Evolutionary conservation across 2,888 invertebrate species (phyloP).

Genomic region (Charanyca ferruginea): DNA sequence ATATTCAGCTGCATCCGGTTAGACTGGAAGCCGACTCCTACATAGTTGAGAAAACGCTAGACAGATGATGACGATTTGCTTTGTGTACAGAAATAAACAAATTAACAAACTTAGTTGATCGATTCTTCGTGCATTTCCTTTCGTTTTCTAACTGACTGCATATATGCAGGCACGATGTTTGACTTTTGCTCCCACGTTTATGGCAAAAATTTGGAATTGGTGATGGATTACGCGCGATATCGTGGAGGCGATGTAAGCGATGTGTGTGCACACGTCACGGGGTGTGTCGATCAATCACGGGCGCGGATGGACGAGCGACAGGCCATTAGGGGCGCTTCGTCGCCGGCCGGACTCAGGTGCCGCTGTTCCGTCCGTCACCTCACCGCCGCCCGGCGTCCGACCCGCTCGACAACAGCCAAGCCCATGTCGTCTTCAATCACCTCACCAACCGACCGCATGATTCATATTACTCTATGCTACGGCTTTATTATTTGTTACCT

Average conservation of each 20-base stretch:
- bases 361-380: slow-evolving; percentile 67
- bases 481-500: slow-evolving; percentile 54
- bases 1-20: too few species aligned
- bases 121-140: not conserved
- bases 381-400: slow-evolving; percentile 40
- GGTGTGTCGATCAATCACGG: slow-evolving; percentile 89
- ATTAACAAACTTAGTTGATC: not conserved
- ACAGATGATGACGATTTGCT: too few species aligned
- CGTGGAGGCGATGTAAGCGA: slow-evolving; percentile 80
- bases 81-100: not conserved
- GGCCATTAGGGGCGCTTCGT: slow-evolving; percentile 85
- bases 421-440: slow-evolving; percentile 78
- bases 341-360: slow-evolving; percentile 80
- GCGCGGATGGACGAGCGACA: slow-evolving; percentile 87
- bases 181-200: slow-evolving; percentile 64
- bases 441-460: slow-evolving; percentile 71
- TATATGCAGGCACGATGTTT: slow-evolving; percentile 14
- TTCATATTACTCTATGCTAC: slow-evolving; percentile 66
- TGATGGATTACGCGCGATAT: slow-evolving; percentile 85
- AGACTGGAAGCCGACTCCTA: too few species aligned
- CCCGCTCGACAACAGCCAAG: slow-evolving; percentile 62
- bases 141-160: slow-evolving; percentile 3
- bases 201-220: slow-evolving; percentile 75
- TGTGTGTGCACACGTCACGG: slow-evolving; percentile 83
- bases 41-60: too few species aligned